phyloP scores from a whole-genome alignment of 2,113 vertebrate species.

The Chionis minor region DNA sequence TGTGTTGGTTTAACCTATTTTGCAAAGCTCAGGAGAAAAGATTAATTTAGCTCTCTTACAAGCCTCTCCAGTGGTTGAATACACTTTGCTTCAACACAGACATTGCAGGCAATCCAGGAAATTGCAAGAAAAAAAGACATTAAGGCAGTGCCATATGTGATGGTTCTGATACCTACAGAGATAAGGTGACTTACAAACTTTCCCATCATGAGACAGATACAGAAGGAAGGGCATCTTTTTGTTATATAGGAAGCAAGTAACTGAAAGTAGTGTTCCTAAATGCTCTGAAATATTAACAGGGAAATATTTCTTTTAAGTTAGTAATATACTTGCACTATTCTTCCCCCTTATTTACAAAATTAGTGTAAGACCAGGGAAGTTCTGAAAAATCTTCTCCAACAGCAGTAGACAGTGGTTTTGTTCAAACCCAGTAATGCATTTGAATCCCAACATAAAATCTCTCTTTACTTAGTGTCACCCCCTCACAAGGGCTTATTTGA shows the following conservation, averaged over 20 bases:
- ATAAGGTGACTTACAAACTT: background rate
- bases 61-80: background rate
- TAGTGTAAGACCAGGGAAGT: background rate
- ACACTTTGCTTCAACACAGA: background rate
- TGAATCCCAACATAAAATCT: background rate
- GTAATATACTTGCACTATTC: background rate
- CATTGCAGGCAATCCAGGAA: constrained; percentile 31
- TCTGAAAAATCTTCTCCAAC: background rate
- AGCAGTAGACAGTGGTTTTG: background rate
- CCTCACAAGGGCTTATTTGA: background rate
- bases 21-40: constrained; percentile 25
- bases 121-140: background rate
- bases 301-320: background rate
- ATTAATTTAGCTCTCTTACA: constrained; percentile 16
- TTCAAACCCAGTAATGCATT: background rate
- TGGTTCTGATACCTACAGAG: constrained; percentile 15
- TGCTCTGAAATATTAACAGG: background rate
- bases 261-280: background rate
- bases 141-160: constrained; percentile 11
- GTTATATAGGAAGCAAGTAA: background rate
- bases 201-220: background rate
- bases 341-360: background rate
- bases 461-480: background rate
- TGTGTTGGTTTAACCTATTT: constrained; percentile 30
- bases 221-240: background rate